Base-by-base conservation (phyloP, 2,797 vertebrate genomes). In the Nannoperca australis region DNA sequence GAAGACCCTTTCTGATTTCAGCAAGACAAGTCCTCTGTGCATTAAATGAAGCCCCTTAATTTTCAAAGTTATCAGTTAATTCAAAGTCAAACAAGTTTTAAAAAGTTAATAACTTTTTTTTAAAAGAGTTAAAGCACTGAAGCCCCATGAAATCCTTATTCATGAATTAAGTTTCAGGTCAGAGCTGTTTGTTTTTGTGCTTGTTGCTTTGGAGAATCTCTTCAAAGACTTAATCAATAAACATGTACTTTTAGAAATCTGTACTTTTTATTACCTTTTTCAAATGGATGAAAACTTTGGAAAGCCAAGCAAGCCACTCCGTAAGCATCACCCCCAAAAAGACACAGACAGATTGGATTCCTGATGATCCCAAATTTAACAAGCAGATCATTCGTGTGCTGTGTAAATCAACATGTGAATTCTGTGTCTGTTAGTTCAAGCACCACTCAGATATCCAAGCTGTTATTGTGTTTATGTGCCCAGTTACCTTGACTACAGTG, bases 171-270 rank as follows among this genome's bases (percentile, higher is more conserved):
- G 53, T 42, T 67, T 59, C 38, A 74, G 58, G 66, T 74, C 40
- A 45, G 45, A 64, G 55, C 20, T 36, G 45, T 73, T 73, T 76
- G 58, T 49, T 73, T 34, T 62, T 7, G 0, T 11, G 24, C 6
- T 51, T 17, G 36, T 42, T 75, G 17, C 27, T 68, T 63, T 54
- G n/a, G 9, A 67, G 53, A 75, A 74, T 42, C 5, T 70, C 67
- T 79, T 70, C 49, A 85, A 76, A 79, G 72, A 27, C 12, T 2
- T 4, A 27, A 75, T 78, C 81, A 45, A 81, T 78, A 77, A 80
- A 65, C 7, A 0, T 40, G 51, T 17, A 24, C 50, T 50, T 60
- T 76, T 14, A 47, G 27, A 76, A 65, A 70, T 6, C 9, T 64
- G 22, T 27, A 9, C 3, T 36, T 61, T 69, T 20, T n/a, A 4